A percentile compares a stretch with the other conserved stretches of the same genome.
phyloP scores from a whole-genome alignment of 2,113 vertebrate species.

The Neopipo cinnamomea region DNA sequence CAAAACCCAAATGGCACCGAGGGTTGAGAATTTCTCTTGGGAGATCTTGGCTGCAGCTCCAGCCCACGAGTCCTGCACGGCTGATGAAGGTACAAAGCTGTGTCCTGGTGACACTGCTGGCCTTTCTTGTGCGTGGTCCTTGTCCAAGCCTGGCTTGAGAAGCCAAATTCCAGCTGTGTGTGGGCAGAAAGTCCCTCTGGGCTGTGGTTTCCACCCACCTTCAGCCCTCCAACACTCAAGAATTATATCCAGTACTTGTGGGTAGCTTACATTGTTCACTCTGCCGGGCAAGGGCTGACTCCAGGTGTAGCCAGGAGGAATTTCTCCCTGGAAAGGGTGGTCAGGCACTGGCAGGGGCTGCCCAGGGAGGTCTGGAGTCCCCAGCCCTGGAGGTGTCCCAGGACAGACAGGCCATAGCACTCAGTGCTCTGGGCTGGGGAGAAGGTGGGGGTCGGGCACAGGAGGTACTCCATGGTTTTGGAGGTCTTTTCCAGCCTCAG shows the following conservation, averaged over 20 bases:
- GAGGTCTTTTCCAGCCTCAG: background rate
- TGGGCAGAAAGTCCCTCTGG: background rate
- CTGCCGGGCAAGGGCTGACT: background rate
- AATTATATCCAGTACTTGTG: accelerated
- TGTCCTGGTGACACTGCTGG: background rate
- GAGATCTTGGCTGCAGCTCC: background rate
- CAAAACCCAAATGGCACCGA: accelerated
- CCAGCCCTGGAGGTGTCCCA: background rate
- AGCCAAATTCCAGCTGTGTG: background rate
- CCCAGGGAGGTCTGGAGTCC: background rate
- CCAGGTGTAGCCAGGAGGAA: background rate
- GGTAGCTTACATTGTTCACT: accelerated
- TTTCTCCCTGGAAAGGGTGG: background rate
- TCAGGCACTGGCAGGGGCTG: background rate
- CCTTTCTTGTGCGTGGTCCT: accelerated
- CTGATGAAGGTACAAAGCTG: background rate
- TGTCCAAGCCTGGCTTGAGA: background rate
- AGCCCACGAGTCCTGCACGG: background rate
- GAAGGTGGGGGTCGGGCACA: background rate
- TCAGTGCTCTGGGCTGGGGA: background rate
- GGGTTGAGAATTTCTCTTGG: background rate
- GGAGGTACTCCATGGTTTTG: accelerated
- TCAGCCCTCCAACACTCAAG: background rate
- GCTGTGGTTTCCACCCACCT: background rate
- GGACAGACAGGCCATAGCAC: background rate